A percentile compares a stretch with the other conserved stretches of the same genome.
phyloP scores from a whole-genome alignment of 2,113 vertebrate genomes.

The Noctilio leporinus region DNA sequence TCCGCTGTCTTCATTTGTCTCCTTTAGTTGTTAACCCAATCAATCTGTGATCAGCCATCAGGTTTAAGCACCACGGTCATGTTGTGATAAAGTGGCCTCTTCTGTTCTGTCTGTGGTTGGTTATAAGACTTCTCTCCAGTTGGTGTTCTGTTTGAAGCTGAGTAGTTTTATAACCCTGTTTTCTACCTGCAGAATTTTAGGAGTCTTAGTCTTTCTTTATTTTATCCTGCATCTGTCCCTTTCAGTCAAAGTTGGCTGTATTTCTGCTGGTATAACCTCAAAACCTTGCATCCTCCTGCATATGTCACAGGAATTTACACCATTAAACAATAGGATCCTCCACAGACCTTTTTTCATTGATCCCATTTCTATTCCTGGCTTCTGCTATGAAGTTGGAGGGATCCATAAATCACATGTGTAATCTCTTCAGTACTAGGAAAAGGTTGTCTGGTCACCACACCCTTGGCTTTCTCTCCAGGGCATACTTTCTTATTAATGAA shows the following conservation, averaged over 20 bases:
- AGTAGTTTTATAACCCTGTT: background rate
- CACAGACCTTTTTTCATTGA: background rate
- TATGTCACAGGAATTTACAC: background rate
- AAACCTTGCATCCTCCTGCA: background rate
- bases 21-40: no score
- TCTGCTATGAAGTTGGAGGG: background rate
- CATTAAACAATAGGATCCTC: background rate
- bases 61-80: no score
- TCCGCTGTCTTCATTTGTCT: no score
- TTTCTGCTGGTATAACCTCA: background rate
- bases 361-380: background rate
- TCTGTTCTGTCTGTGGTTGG: no score
- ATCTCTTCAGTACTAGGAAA: background rate
- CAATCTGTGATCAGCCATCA: no score
- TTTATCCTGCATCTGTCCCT: background rate
- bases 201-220: background rate
- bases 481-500: background rate
- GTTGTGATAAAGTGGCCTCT: no score
- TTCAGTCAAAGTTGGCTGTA: background rate
- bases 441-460: background rate
- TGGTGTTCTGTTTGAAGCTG: background rate
- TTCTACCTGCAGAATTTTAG: background rate
- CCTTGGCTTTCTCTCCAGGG: background rate
- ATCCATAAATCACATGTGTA: background rate
- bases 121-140: no score